phyloP scores from a whole-genome alignment of 2,797 vertebrate species.

The Lithobates pipiens region DNA sequence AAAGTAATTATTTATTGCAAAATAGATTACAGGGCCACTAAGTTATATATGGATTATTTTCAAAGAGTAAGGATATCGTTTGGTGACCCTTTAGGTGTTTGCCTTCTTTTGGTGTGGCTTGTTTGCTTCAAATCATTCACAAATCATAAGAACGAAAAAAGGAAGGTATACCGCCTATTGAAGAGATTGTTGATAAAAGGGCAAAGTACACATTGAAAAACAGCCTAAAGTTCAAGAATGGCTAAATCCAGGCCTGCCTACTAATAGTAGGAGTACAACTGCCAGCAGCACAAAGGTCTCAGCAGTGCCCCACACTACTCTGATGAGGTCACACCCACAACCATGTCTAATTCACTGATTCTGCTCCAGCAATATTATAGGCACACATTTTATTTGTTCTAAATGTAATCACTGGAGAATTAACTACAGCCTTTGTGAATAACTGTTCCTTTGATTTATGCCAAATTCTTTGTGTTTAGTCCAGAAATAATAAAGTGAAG shows the following conservation, averaged over 20 bases:
- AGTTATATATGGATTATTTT: no score
- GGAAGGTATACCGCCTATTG: background rate
- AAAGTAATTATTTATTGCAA: no score
- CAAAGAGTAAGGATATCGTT: no score
- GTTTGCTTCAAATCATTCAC: no score
- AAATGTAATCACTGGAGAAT: background rate
- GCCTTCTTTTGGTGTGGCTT: no score
- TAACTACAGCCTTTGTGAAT: background rate
- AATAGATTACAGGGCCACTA: no score
- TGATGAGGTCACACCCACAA: background rate
- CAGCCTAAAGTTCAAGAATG: background rate
- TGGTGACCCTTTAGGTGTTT: no score
- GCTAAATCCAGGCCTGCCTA: background rate
- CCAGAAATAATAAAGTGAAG: conserved; percentile 6
- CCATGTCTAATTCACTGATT: background rate
- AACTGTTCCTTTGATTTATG: conserved; percentile 21
- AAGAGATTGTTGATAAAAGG: background rate
- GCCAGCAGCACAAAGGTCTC: background rate
- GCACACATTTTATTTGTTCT: background rate
- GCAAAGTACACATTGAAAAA: background rate
- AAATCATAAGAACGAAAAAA: background rate
- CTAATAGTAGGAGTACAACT: background rate
- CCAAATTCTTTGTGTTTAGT: background rate
- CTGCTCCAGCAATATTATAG: background rate
- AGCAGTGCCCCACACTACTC: background rate